These are phyloP conservation scores for Bryconaethiops microstoma DNA, from an alignment of 2,797 vertebrate genomes.

Conservation along the genomic window DNA sequence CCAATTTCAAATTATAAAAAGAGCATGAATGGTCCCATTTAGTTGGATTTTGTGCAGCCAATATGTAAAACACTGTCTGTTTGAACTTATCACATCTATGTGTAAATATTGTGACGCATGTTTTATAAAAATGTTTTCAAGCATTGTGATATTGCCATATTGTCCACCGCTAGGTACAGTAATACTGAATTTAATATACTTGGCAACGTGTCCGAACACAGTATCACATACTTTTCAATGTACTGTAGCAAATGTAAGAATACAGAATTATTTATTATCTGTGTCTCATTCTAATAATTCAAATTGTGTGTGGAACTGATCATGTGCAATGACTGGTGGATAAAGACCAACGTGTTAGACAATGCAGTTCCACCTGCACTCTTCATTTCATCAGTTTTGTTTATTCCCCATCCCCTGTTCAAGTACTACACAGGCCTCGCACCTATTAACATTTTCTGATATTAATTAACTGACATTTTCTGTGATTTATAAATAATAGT, in stretches of 20 bases:
- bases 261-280: not conserved
- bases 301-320: not conserved
- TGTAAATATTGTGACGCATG: too few species aligned
- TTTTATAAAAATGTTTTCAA: too few species aligned
- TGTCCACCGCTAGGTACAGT: not conserved
- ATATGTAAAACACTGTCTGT: too few species aligned
- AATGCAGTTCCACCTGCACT: slow-evolving; percentile 5
- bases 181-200: slow-evolving; percentile 3
- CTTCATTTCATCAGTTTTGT: not conserved
- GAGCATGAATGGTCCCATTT: too few species aligned
- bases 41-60: too few species aligned
- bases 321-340: not conserved
- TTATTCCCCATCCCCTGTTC: not conserved
- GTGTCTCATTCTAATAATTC: not conserved
- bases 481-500: not conserved
- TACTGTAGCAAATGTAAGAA: not conserved
- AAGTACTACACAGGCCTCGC: not conserved
- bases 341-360: slow-evolving; percentile 35
- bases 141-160: too few species aligned
- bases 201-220: not conserved
- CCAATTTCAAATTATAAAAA: too few species aligned
- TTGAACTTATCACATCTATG: too few species aligned
- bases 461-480: not conserved
- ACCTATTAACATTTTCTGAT: not conserved
- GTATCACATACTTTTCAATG: not conserved